phyloP scores from a whole-genome alignment of 2,797 vertebrate genomes.

The Borostomias antarcticus region DNA sequence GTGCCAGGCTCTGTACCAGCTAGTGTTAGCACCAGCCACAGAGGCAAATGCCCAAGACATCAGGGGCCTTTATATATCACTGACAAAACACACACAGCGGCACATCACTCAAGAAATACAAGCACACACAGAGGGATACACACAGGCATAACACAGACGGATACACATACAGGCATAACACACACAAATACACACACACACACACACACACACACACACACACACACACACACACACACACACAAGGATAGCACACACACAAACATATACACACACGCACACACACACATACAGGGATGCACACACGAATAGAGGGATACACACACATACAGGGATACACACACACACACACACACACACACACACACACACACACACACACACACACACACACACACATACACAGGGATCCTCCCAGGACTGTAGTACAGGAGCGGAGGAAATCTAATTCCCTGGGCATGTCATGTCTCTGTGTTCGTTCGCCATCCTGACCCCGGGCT shows the following conservation, averaged over 20 bases:
- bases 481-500: slow-evolving; percentile 14
- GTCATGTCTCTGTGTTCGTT: slow-evolving; percentile 35
- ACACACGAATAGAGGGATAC: not conserved
- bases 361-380: slow-evolving; percentile 24
- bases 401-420: not conserved
- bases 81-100: not conserved
- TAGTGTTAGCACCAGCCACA: slow-evolving; percentile 76
- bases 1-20: slow-evolving; percentile 84
- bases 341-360: slow-evolving; percentile 33
- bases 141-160: not conserved
- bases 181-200: slow-evolving; percentile 2
- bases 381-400: not conserved
- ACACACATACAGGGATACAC: slow-evolving; percentile 31
- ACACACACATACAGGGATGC: slow-evolving; percentile 2
- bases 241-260: slow-evolving; percentile 22
- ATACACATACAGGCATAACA: not conserved
- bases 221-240: slow-evolving; percentile 34
- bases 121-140: slow-evolving; percentile 3
- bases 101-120: slow-evolving; percentile 30
- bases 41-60: slow-evolving; percentile 68
- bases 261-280: slow-evolving; percentile 28
- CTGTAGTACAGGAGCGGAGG: no score
- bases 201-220: slow-evolving; percentile 20
- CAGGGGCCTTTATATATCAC: slow-evolving; percentile 33
- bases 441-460: slow-evolving; percentile 43